Base-by-base conservation (phyloP, 2,113 vertebrate genomes). In the Podarcis cretensis region DNA sequence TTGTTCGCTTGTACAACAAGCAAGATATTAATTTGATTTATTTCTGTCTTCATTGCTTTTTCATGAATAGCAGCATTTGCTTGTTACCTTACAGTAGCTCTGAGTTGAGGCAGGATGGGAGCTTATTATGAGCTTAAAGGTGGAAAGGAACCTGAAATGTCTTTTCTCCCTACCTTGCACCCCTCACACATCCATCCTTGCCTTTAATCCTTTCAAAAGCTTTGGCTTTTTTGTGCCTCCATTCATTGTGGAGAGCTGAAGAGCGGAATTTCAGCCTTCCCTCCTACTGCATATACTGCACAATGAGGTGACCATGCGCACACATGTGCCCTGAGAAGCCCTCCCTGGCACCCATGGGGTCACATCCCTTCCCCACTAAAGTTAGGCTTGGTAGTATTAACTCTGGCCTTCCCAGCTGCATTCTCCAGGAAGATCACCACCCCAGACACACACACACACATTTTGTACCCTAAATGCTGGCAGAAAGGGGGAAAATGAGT, bases 151-250 rank as follows among this genome's bases (percentile, higher is more conserved):
- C 25, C 27, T 21, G 30, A 63, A 57, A 32, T 23, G 5, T 48
- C 16, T 23, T 66, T 54, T 48, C 63, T 27, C 63, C 57, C 32
- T 25, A 37, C 66, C 16, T 16, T 48, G 48, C 48, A 48, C 48
- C 68, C 66, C 43, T 27, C 82, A 54, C 27, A 16, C 30, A 35
- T 35, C 57, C 30, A 8, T 25, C 18, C 63, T 80, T 35, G 14
- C 23, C 71, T 87, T 71, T 87, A 27, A 87, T 68, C 82, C n/a
- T 79, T 25, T 23, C 57, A 40, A 80, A 87, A 69, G 66, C 63
- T 87, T 54, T 69, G 30, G 35, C 21, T 21, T 9, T 86, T 43
- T 86, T 30, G 2, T 18, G 37, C 35, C 71, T 81, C 23, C 48
- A 13, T 63, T 87, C 69, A 20, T 65, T 75, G 16, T 43, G 54